Base-by-base conservation (phyloP, 1,140 invertebrate species). In the Drosophila kohkoa region DNA sequence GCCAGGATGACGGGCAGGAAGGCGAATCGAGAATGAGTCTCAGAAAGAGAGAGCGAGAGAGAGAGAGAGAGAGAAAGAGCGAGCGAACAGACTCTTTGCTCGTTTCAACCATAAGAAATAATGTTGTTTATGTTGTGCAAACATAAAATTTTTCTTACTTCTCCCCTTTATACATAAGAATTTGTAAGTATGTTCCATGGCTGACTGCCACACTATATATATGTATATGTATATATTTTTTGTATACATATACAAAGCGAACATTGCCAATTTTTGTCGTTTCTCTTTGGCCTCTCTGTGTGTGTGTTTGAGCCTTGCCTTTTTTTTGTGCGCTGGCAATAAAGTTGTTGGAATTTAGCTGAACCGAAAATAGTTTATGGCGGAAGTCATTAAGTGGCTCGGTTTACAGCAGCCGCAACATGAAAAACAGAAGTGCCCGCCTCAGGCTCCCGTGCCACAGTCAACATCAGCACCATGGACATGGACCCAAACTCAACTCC, bases 311-410 rank as follows among this genome's bases (percentile, higher is more conserved):
- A 15, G 52, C 57, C 15, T 45, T 68, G 30, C 46, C 63, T 54
- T 78, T 51, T 55, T 79, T 82, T 69, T 69, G 64, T 30, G 74
- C 46, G 75, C 51, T 70, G 81, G 83, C 85, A 89, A 89, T 89
- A 89, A 89, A 89, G 85, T 89, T 89, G 85, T 89, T 89, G 85
- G 85, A 89, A 89, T 89, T 89, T 89, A 89, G 85, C 85, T 89
- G 85, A 89, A 89, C 85, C 85, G 85, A 89, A 89, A 89, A 89
- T 89, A 89, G 85, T 89, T 89, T 89, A 89, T 89, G 85, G 85
- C 85, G 85, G 85, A 89, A 85, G 85, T 89, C 85, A 89, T 89
- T 89, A 89, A 89, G 85, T 89, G 85, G 85, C 85, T 89, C 85
- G 85, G 85, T 89, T 89, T 89, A 89, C 85, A 89, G 85, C 85